Base-by-base conservation (phyloP, 2,113 vertebrate species). In the Platycercus adscitus region DNA sequence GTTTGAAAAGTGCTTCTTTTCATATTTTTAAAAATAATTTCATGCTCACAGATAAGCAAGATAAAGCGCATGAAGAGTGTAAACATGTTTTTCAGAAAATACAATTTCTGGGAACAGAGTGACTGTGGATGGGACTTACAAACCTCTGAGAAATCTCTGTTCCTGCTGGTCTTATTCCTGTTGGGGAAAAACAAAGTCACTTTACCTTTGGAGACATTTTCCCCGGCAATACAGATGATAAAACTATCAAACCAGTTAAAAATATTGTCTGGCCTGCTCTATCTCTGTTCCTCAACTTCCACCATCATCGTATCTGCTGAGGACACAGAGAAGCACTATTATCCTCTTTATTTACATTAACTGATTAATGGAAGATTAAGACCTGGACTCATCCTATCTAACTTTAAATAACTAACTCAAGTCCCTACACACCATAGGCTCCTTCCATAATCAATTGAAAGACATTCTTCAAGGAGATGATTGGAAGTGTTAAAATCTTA, bases 1-100 rank as follows among this genome's bases (percentile, higher is more conserved):
- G 90, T 90, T 95, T 93, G 61, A 65, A 91, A 95, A 95, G 14
- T 44, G 31, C 47, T 87, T 50, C 39, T 55, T 61, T 66, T 47
- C 5, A 19, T 49, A 21, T 46, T 58, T 11, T 25, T 0, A 5
- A 10, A 11, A 26, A 52, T 17, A 60, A 13, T 58, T 29, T 37
- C 25, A 33, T 52, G 19, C 4, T 58, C 4, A 43, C n/a, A 46
- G 35, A 28, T 41, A 50, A 60, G 47, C 60, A 43, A 46, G 72
- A 87, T 56, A 91, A 83, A 9, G 25, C 28, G 94, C 53, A 87
- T 37, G 81, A n/a, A 0, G 15, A 66, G 0, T 49, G 9, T 15
- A 85, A 80, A 77, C 49, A 68, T 26, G 1, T 78, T 84, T 13
- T 21, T 61, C n/a, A 6, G 73, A 55, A 81, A 86, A 69, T 65